phyloP scores from a whole-genome alignment of 2,113 vertebrate species.

The Sclerurus mexicanus region DNA sequence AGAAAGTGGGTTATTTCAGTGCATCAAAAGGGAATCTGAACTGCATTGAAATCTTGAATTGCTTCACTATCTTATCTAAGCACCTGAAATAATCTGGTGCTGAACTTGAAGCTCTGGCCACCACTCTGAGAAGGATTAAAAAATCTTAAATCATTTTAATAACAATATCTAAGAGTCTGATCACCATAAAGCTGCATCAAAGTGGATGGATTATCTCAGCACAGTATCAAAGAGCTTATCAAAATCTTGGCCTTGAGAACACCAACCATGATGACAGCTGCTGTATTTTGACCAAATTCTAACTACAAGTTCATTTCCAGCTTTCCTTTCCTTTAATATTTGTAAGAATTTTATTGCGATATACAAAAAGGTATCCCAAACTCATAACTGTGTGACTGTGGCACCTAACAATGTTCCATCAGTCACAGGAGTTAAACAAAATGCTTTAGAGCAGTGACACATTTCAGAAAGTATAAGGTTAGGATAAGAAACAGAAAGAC shows the following conservation, averaged over 20 bases:
- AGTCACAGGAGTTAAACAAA: constrained; percentile 44
- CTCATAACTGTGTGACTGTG: background rate
- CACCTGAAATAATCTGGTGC: background rate
- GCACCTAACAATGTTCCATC: constrained; percentile 21
- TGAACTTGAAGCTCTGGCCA: background rate
- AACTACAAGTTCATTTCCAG: constrained; percentile 63
- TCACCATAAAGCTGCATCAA: constrained; percentile 53
- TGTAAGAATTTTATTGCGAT: constrained; percentile 60
- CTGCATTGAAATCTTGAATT: constrained; percentile 15
- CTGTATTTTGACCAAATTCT: constrained; percentile 61
- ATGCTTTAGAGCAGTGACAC: background rate
- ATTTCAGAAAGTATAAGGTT: constrained; percentile 46
- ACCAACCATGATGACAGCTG: constrained; percentile 60
- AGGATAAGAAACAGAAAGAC: constrained; percentile 21
- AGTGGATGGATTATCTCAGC: constrained; percentile 39
- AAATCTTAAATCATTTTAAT: constrained; percentile 51
- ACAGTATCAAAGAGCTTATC: constrained; percentile 65
- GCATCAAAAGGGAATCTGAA: background rate
- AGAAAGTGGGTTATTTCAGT: constrained; percentile 7
- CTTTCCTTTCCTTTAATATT: constrained; percentile 62
- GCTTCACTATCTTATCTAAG: background rate
- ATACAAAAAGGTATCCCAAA: background rate
- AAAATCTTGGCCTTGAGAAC: constrained; percentile 27
- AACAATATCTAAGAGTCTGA: constrained; percentile 1
- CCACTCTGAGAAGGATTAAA: constrained; percentile 4